A percentile compares a stretch with the other conserved stretches of the same genome.
Evolutionary conservation across 2,888 invertebrate species (phyloP).

Genomic region (Drosophila borealis): DNA sequence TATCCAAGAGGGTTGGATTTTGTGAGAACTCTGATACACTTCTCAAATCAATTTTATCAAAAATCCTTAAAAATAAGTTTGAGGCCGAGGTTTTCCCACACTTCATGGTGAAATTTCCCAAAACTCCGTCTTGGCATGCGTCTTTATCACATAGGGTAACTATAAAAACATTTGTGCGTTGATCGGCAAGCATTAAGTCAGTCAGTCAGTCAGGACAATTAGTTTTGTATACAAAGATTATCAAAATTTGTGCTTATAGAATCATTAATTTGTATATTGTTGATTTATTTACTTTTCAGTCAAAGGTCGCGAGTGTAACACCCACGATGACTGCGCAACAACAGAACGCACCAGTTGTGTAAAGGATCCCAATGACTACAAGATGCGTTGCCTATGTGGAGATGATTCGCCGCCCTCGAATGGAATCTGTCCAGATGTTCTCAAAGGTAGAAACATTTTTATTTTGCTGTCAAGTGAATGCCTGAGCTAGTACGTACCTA

Average conservation of each 20-base stretch:
- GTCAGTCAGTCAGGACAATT: too few relatives aligned
- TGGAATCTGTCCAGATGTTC: slow-evolving; percentile 88
- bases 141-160: too few relatives aligned
- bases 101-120: too few relatives aligned
- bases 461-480: slow-evolving; percentile 6
- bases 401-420: slow-evolving; percentile 89
- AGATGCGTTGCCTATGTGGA: slow-evolving; percentile 89
- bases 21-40: too few relatives aligned
- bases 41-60: too few relatives aligned
- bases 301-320: slow-evolving; percentile 88
- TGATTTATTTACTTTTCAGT: slow-evolving; percentile 64
- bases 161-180: too few relatives aligned
- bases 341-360: slow-evolving; percentile 89
- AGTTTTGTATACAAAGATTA: too few relatives aligned
- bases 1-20: too few relatives aligned
- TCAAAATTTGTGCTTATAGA: background rate
- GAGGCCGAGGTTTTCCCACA: too few relatives aligned
- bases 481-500: slow-evolving; percentile 46
- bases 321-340: slow-evolving; percentile 88
- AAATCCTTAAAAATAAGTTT: too few relatives aligned
- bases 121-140: too few relatives aligned
- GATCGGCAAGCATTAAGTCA: too few relatives aligned
- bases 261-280: slow-evolving; percentile 6
- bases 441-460: slow-evolving; percentile 86
- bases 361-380: slow-evolving; percentile 87